These are phyloP conservation scores for Maniola jurtina DNA, from an alignment of 1,140 invertebrate species.

Conservation along the genomic window DNA sequence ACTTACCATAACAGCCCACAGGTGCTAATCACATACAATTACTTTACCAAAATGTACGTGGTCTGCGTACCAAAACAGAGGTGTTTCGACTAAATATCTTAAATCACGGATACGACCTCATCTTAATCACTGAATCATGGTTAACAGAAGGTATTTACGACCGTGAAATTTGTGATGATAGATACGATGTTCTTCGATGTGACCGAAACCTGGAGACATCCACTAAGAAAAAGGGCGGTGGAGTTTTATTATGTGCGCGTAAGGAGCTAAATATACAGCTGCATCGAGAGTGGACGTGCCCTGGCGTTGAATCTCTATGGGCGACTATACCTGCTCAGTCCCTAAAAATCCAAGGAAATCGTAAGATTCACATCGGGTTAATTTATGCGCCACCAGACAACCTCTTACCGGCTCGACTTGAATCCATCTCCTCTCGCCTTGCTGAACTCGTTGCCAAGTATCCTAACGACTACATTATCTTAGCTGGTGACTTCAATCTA, in stretches of 20 bases:
- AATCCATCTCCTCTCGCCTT: no score
- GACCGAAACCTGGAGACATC: constrained; percentile 26
- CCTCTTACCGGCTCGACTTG: no score
- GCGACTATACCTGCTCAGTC: no score
- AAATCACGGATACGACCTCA: constrained; percentile 23
- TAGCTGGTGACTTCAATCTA: no score
- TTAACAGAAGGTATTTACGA: constrained; percentile 28
- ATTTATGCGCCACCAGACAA: constrained; percentile 29
- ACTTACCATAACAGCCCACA: not conserved
- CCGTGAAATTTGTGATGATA: constrained; percentile 27
- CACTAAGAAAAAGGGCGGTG: constrained; percentile 20
- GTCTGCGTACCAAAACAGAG: constrained; percentile 32
- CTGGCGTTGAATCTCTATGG: no score
- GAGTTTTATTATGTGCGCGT: no score
- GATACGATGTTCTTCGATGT: constrained; percentile 31
- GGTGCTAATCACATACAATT: constrained; percentile 16
- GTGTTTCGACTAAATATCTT: constrained; percentile 27
- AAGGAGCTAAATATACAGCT: no score
- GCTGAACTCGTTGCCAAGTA: no score
- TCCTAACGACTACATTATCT: no score
- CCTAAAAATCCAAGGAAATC: no score
- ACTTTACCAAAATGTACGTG: constrained; percentile 35
- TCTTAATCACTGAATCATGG: constrained; percentile 37
- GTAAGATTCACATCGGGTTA: constrained; percentile 22
- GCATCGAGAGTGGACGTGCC: no score